Evolutionary conservation across 2,797 vertebrate genomes (phyloP).

Genomic region (Chelon auratus): DNA sequence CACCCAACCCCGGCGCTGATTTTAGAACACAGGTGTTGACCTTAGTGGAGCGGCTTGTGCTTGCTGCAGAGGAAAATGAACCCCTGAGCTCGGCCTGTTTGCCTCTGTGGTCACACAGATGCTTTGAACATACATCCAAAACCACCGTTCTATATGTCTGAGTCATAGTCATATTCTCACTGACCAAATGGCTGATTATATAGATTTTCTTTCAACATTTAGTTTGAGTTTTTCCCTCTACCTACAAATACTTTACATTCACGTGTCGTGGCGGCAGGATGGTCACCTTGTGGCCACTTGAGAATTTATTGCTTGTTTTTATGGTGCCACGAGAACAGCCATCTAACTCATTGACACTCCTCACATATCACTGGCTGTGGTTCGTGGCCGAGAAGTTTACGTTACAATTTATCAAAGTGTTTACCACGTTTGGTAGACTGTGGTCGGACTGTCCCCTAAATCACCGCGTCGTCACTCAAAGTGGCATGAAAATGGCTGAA

Average conservation of each 20-base stretch:
- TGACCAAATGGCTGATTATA: not conserved
- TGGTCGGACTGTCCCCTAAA: not conserved
- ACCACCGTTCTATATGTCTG: not conserved
- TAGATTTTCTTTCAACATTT: not conserved
- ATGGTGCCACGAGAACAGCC: slow-evolving; percentile 35
- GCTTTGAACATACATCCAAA: slow-evolving; percentile 38
- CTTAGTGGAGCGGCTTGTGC: slow-evolving; percentile 83
- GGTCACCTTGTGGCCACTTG: slow-evolving; percentile 51
- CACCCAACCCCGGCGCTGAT: slow-evolving; percentile 79
- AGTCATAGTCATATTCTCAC: not conserved
- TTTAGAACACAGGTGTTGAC: slow-evolving; percentile 91
- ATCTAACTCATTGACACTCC: slow-evolving; percentile 45
- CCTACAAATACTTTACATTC: not conserved
- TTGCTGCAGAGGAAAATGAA: slow-evolving; percentile 85
- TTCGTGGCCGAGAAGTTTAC: slow-evolving; percentile 22
- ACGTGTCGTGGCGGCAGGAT: slow-evolving; percentile 22
- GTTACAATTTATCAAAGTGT: slow-evolving; percentile 7
- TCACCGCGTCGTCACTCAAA: not conserved
- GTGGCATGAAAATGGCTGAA: not conserved
- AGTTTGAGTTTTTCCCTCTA: not conserved
- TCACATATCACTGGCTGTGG: slow-evolving; percentile 26
- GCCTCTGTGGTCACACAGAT: slow-evolving; percentile 55
- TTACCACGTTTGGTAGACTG: not conserved
- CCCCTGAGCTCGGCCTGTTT: slow-evolving; percentile 68
- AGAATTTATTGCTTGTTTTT: slow-evolving; percentile 61